Evolutionary conservation across 2,797 vertebrate species (phyloP).

Genomic region (Peromyscus nudipes): DNA sequence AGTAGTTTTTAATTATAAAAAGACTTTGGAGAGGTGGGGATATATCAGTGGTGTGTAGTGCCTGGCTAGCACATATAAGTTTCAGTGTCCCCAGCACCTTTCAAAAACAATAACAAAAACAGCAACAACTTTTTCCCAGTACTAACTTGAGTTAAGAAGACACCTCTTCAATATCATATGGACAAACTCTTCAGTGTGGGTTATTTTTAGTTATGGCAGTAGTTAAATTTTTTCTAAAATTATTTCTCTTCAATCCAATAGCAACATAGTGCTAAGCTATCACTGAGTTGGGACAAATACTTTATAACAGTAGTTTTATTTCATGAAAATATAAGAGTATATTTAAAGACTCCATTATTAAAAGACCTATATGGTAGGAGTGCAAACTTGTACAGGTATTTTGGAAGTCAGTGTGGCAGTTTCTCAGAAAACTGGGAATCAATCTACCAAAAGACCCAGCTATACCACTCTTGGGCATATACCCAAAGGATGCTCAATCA

Average conservation of each 20-base stretch:
- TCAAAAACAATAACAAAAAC: neutral
- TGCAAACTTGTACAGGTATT: neutral
- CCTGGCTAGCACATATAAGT: neutral
- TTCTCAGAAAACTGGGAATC: neutral
- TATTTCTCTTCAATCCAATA: slow-evolving; percentile 30
- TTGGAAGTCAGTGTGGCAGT: neutral
- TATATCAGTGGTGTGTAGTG: neutral
- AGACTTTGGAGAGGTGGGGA: neutral
- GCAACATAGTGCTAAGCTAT: neutral
- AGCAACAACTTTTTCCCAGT: neutral
- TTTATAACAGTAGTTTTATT: neutral
- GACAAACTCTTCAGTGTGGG: neutral
- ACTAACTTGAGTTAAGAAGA: neutral
- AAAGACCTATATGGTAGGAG: neutral
- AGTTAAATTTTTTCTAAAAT: neutral
- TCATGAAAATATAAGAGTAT: neutral
- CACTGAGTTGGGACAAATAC: neutral
- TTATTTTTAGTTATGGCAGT: slow-evolving; percentile 1
- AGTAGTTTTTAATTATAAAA: slow-evolving; percentile 57
- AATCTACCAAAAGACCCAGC: neutral
- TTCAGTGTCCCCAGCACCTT: neutral
- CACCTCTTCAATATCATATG: neutral
- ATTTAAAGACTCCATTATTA: slow-evolving; percentile 15
- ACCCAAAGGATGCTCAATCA: neutral
- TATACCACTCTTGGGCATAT: neutral